A percentile compares a stretch with the other conserved stretches of the same genome.
These are phyloP conservation scores for Drosophila ficusphila DNA, from an alignment of 1,140 invertebrate genomes.

Conservation along the genomic window DNA sequence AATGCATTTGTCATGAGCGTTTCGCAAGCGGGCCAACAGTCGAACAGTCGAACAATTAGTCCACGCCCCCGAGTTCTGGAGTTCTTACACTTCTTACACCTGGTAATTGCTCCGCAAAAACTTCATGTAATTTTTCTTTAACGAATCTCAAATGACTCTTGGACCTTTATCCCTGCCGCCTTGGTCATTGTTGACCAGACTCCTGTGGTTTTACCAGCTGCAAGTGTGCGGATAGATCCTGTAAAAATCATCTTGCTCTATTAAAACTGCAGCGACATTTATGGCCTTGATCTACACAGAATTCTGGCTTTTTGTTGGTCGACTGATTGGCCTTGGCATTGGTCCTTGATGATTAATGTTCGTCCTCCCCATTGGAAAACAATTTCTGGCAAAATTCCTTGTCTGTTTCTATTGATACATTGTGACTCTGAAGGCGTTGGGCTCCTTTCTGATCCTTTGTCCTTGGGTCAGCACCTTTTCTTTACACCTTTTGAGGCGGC, in stretches of 20 bases:
- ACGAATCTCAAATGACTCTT: constrained; percentile 75
- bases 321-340: constrained; percentile 40
- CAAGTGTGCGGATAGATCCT: constrained; percentile 32
- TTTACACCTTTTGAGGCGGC: constrained; percentile 57
- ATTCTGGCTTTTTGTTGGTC: constrained; percentile 30
- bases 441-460: constrained; percentile 54
- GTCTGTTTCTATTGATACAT: constrained; percentile 71
- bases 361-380: constrained; percentile 9
- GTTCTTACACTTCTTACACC: constrained; percentile 55
- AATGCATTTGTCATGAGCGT: constrained; percentile 62
- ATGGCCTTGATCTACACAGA: constrained; percentile 55
- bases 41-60: constrained; percentile 71
- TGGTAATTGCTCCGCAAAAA: constrained; percentile 80
- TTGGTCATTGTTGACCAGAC: constrained; percentile 48
- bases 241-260: constrained; percentile 40
- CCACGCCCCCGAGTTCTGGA: constrained; percentile 59
- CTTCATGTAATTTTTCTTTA: constrained; percentile 77
- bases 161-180: constrained; percentile 41
- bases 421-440: constrained; percentile 67
- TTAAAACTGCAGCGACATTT: constrained; percentile 62
- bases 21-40: constrained; percentile 53
- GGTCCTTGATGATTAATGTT: constrained; percentile 62
- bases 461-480: constrained; percentile 58
- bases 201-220: constrained; percentile 37
- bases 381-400: constrained; percentile 50